Conservation (phyloP, 2,113 vertebrate genomes). For the Poeciliopsis retropinna region DNA sequence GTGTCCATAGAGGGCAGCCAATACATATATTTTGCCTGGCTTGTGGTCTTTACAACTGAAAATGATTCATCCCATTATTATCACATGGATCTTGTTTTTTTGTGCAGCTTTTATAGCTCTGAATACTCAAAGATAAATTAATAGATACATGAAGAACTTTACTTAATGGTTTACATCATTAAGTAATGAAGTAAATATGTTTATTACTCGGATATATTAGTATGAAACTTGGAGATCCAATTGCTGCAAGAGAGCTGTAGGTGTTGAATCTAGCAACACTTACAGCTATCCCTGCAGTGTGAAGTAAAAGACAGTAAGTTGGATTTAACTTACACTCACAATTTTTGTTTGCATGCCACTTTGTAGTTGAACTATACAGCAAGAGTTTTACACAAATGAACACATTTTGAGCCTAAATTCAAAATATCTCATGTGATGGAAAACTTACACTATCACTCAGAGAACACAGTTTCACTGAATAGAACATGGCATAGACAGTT, state of each 20-base stretch:
- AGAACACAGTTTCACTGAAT: too few relatives aligned
- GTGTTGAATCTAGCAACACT: not conserved
- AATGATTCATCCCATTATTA: slow-evolving; percentile 8
- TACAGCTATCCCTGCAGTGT: not conserved
- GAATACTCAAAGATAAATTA: slow-evolving; percentile 13
- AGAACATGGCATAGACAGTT: too few relatives aligned
- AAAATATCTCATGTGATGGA: not conserved
- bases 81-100: too few relatives aligned
- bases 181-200: not conserved
- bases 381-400: not conserved
- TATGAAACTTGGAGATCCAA: not conserved
- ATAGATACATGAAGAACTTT: slow-evolving; percentile 9
- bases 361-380: not conserved
- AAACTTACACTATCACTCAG: not conserved
- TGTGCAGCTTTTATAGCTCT: not conserved
- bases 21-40: too few relatives aligned
- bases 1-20: too few relatives aligned
- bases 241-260: not conserved
- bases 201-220: slow-evolving; percentile 4
- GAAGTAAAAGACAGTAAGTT: too few relatives aligned
- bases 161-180: not conserved
- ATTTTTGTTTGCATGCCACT: too few relatives aligned
- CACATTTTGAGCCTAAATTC: not conserved
- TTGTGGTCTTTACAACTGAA: too few relatives aligned
- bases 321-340: too few relatives aligned